phyloP scores from a whole-genome alignment of 2,888 invertebrate genomes.

The Acanthococcus lagerstroemiae region DNA sequence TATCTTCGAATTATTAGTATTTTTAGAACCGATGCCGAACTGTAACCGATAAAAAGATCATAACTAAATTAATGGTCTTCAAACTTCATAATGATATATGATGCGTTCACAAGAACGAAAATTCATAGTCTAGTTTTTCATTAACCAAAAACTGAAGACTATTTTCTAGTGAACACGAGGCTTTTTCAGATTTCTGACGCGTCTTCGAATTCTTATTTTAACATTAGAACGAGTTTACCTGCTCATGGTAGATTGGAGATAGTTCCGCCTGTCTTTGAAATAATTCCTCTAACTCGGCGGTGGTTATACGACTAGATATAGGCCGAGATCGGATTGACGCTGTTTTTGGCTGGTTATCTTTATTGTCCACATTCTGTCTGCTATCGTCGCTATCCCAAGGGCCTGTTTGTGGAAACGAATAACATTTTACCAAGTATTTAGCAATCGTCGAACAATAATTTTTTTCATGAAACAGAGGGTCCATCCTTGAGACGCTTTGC shows the following conservation, averaged over 20 bases:
- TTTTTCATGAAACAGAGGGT: too few species aligned
- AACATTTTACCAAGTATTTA: background rate
- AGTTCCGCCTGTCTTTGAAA: slow-evolving; percentile 62
- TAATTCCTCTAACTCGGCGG: slow-evolving; percentile 82
- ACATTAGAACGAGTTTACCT: background rate
- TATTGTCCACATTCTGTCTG: background rate
- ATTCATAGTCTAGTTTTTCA: too few species aligned
- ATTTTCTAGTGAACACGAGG: too few species aligned
- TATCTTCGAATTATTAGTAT: background rate
- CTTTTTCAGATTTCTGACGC: too few species aligned
- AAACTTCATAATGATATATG: too few species aligned
- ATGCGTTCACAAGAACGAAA: background rate
- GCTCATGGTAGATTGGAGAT: slow-evolving; percentile 12
- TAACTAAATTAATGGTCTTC: too few species aligned
- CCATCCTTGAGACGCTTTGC: too few species aligned
- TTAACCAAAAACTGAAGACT: too few species aligned
- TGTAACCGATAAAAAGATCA: too few species aligned
- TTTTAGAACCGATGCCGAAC: too few species aligned
- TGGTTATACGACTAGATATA: slow-evolving; percentile 76
- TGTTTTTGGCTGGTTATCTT: slow-evolving; percentile 66
- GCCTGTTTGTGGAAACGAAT: background rate
- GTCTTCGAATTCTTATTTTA: too few species aligned
- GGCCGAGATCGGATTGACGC: slow-evolving; percentile 86
- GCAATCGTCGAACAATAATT: too few species aligned
- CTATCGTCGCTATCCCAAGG: slow-evolving; percentile 17